A percentile compares a stretch with the other conserved stretches of the same genome.
These are phyloP conservation scores for Ceyx cyanopectus DNA, from an alignment of 2,113 vertebrate species.

Conservation along the genomic window DNA sequence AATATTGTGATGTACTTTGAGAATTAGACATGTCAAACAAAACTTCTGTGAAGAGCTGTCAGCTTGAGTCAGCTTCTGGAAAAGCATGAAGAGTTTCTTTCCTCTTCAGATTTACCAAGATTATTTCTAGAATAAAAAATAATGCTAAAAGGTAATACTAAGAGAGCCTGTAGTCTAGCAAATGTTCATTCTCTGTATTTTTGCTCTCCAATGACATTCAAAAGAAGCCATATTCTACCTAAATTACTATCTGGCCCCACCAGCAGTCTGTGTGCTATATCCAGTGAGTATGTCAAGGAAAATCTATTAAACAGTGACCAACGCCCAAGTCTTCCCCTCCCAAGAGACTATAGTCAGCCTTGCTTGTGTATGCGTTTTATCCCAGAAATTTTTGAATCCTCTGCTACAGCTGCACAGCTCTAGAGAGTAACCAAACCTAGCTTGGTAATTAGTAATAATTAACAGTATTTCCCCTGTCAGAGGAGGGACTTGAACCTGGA, in stretches of 20 bases:
- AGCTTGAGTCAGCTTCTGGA: background rate
- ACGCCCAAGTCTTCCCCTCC: background rate
- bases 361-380: background rate
- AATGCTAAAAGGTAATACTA: background rate
- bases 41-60: background rate
- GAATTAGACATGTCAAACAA: background rate
- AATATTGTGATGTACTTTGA: background rate
- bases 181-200: background rate
- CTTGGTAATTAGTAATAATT: background rate
- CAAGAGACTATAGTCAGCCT: background rate
- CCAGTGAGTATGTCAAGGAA: background rate
- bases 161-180: background rate
- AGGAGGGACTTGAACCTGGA: background rate
- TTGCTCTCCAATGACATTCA: background rate
- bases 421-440: background rate
- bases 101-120: background rate
- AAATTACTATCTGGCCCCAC: background rate
- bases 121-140: background rate
- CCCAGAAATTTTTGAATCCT: background rate
- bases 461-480: background rate
- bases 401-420: background rate
- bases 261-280: background rate
- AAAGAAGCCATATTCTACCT: background rate
- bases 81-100: background rate
- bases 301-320: constrained; percentile 46